These are phyloP conservation scores for Elegia similella DNA, from an alignment of 2,888 invertebrate genomes.

Conservation along the genomic window DNA sequence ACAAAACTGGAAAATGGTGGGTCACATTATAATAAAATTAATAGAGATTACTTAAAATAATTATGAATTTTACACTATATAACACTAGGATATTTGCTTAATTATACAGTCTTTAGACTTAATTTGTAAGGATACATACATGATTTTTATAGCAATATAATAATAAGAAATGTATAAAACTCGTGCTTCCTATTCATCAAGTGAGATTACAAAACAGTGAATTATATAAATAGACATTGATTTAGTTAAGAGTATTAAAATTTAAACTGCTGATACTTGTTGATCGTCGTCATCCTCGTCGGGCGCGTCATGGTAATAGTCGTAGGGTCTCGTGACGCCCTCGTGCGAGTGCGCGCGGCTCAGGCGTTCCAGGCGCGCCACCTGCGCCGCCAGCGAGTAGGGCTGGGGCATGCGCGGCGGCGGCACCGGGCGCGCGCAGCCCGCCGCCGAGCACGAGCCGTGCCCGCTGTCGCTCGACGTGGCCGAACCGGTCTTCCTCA, in stretches of 20 bases:
- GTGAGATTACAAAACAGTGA: constrained; percentile 77
- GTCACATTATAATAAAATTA: constrained; percentile 69
- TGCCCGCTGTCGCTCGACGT: constrained; percentile 96
- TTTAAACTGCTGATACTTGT: constrained; percentile 77
- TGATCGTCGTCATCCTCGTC: constrained; percentile 79
- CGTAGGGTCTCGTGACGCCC: constrained; percentile 89
- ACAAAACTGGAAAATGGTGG: constrained; percentile 80
- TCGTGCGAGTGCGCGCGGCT: constrained; percentile 93
- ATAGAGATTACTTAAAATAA: constrained; percentile 59
- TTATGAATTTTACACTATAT: constrained; percentile 72
- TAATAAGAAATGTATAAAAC: constrained; percentile 62
- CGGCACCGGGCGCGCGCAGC: constrained; percentile 85
- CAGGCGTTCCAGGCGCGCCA: constrained; percentile 90
- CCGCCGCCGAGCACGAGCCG: constrained; percentile 84
- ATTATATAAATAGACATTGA: constrained; percentile 72
- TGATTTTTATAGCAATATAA: constrained; percentile 59
- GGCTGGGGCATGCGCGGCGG: constrained; percentile 86
- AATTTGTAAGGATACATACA: constrained; percentile 74
- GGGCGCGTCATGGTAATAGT: constrained; percentile 82
- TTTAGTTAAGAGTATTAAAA: constrained; percentile 55
- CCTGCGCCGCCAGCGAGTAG: constrained; percentile 92
- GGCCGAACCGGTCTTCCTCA: constrained; percentile 94
- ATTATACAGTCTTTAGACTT: constrained; percentile 82
- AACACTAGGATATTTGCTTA: constrained; percentile 76
- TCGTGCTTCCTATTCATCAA: constrained; percentile 75